Percentiles rank a stretch among this genome's conserved stretches.
Evolutionary conservation across 2,797 vertebrate genomes (phyloP).

Genomic region (Bufotes viridis): DNA sequence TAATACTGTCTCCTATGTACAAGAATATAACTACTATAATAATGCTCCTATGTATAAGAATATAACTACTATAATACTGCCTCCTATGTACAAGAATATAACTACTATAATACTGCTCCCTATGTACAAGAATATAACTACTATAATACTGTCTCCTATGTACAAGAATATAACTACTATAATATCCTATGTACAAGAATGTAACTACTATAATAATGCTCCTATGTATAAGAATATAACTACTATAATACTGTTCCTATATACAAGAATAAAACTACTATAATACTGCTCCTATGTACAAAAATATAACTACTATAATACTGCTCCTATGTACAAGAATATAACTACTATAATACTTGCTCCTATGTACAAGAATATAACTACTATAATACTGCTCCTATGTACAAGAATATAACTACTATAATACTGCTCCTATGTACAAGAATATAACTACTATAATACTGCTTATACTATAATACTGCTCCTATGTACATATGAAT

Average conservation of each 20-base stretch:
- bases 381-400: constrained; percentile 3
- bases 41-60: not conserved
- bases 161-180: constrained; percentile 14
- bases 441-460: constrained; percentile 28
- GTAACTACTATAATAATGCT: not conserved
- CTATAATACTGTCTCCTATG: not conserved
- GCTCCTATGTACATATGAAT: not conserved
- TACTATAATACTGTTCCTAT: constrained; percentile 4
- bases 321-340: not conserved
- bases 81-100: constrained; percentile 1
- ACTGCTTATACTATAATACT: constrained; percentile 2
- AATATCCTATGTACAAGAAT: constrained; percentile 2
- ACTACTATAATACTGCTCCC: not conserved
- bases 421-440: constrained; percentile 16
- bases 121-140: constrained; percentile 1
- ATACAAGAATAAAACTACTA: constrained; percentile 7
- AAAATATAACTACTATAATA: constrained; percentile 11
- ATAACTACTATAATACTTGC: constrained; percentile 19
- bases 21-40: constrained; percentile 17
- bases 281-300: not conserved
- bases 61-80: constrained; percentile 14
- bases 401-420: constrained; percentile 13
- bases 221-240: not conserved
- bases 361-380: not conserved
- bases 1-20: not conserved